phyloP scores from a whole-genome alignment of 2,113 vertebrate genomes.

The Smithornis capensis region DNA sequence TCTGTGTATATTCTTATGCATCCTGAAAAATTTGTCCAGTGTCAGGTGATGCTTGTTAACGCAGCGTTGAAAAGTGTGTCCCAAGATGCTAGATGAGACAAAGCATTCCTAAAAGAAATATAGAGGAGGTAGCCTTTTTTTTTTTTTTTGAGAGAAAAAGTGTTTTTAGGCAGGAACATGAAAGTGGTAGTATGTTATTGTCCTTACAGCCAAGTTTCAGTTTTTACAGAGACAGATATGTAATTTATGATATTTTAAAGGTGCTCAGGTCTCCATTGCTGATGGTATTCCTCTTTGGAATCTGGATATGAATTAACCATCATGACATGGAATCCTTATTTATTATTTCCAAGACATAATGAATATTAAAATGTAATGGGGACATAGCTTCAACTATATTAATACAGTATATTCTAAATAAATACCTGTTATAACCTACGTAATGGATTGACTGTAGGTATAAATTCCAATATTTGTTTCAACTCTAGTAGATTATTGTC shows the following conservation, averaged over 20 bases:
- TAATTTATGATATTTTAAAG: neutral
- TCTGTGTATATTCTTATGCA: accelerated
- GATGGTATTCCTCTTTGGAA: neutral
- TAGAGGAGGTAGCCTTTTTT: neutral
- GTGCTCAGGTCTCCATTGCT: neutral
- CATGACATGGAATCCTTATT: neutral
- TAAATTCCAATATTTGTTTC: neutral
- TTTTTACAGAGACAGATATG: neutral
- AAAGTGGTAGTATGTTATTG: neutral
- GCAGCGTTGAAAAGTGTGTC: neutral
- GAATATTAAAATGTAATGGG: neutral
- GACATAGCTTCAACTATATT: neutral
- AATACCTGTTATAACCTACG: neutral
- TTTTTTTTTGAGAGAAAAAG: neutral
- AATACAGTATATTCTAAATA: neutral
- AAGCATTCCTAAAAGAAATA: neutral
- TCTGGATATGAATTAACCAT: neutral
- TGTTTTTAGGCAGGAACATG: neutral
- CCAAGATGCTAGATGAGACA: neutral
- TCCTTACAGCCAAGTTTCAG: neutral
- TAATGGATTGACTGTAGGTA: neutral
- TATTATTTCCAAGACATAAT: neutral
- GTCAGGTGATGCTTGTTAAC: neutral
- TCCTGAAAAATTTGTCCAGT: neutral
- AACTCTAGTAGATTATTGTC: neutral